Evolutionary conservation across 2,888 invertebrate genomes (phyloP), one percentile per base, ranked within the genome.

Genomic region (Pachymerium ferrugineum): DNA sequence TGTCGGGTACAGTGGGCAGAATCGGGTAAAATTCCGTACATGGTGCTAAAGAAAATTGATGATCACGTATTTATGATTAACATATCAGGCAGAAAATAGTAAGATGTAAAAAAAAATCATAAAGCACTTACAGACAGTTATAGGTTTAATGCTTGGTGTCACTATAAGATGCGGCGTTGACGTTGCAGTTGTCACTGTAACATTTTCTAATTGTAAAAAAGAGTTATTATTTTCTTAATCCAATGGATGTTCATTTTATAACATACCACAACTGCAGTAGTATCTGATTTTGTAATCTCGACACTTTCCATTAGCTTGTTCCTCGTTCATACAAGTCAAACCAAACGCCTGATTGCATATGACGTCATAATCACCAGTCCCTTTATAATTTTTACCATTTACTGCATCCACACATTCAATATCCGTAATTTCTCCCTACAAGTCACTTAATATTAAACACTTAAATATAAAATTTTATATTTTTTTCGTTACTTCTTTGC

Each of bases 1-100:
- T 81, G 78, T 86, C 85, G 0, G 86, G 85, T 73, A 87, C 78
- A 75, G 29, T 67, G 30, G 28, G 30, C 19, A 75, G 16, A 16
- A 74, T 8, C 31, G 72, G 70, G 62, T 70, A 67, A 30, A 76
- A 77, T 29, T 77, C 76, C 3, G 47, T 54, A 38, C 77, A 77
- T 12, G 76, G 74, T 68, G 73, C 77, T 77, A 62, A 31, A 47
- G 25, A 38, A 68, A n/a, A 25, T n/a, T n/a, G n/a, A n/a, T n/a
- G n/a, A n/a, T n/a, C n/a, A n/a, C n/a, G n/a, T n/a, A n/a, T n/a
- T n/a, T n/a, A n/a, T n/a, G n/a, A n/a, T n/a, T n/a, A n/a, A n/a
- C n/a, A n/a, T n/a, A n/a, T n/a, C n/a, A 31, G 22, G 10, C n/a
- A 1, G 12, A 70, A 70, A 31, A 1, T 0, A 29, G 8, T 29